Conservation (phyloP, 2,113 vertebrate species). For the Parus major region DNA sequence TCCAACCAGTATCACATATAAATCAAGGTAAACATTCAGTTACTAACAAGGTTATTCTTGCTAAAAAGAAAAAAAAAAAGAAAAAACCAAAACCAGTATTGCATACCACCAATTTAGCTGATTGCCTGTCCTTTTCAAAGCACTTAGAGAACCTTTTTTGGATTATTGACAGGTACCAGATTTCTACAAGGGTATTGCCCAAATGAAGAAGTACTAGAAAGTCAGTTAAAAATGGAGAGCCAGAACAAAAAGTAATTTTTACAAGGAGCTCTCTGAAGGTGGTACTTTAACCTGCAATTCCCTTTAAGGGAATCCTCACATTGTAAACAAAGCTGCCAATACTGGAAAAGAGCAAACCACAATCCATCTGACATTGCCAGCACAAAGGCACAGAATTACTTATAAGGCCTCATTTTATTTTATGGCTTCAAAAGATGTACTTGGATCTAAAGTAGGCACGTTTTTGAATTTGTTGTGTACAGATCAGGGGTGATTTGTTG, state of each 20-base stretch:
- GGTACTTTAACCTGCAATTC: not conserved
- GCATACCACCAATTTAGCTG: not conserved
- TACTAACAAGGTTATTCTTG: not conserved
- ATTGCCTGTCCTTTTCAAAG: not conserved
- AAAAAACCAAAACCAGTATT: not conserved
- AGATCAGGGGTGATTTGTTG: not conserved
- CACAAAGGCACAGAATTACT: not conserved
- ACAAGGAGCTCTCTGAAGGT: not conserved
- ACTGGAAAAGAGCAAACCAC: not conserved
- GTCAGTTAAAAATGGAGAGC: not conserved
- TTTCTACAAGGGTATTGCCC: not conserved
- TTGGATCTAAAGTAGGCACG: not conserved
- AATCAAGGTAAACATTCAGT: not conserved
- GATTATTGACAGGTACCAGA: not conserved
- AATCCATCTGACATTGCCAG: not conserved
- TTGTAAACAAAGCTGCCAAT: not conserved
- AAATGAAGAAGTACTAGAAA: not conserved
- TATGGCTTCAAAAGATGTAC: not conserved
- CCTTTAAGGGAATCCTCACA: not conserved
- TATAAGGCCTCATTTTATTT: not conserved
- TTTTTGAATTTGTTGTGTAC: not conserved
- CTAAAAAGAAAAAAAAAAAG: not conserved
- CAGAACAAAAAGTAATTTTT: not conserved
- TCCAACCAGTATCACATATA: not conserved
- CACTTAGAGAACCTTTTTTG: not conserved